Conservation (phyloP, 2,113 vertebrate genomes). For the Pangasianodon hypophthalmus region DNA sequence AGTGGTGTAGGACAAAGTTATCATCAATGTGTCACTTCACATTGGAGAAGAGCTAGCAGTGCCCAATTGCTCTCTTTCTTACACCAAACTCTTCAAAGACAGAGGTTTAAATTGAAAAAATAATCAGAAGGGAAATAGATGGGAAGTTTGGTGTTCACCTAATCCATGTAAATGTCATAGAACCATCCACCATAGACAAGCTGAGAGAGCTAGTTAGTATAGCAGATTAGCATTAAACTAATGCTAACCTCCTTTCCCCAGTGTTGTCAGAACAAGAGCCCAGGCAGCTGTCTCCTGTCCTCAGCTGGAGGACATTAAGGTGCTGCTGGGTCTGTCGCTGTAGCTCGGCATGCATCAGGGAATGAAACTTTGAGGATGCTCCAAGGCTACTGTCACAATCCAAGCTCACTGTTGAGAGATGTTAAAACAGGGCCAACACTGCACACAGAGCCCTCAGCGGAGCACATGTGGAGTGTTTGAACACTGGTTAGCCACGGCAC, state of each 20-base stretch:
- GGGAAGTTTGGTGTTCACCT: neutral
- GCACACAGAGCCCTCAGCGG: neutral
- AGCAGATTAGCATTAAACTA: slow-evolving; percentile 6
- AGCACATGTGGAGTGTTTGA: neutral
- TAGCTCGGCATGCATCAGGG: slow-evolving; percentile 34
- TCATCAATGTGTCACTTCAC: slow-evolving; percentile 42
- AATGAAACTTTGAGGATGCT: slow-evolving; percentile 42
- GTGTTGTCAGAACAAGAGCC: slow-evolving; percentile 61
- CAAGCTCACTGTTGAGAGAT: slow-evolving; percentile 13
- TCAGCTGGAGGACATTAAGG: slow-evolving; percentile 54
- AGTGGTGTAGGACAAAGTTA: slow-evolving; percentile 42
- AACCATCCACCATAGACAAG: neutral
- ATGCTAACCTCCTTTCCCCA: slow-evolving; percentile 22
- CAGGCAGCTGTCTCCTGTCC: slow-evolving; percentile 66
- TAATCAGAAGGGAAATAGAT: slow-evolving; percentile 1
- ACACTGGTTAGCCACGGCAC: neutral
- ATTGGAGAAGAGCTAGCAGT: slow-evolving; percentile 18
- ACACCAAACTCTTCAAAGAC: slow-evolving; percentile 31
- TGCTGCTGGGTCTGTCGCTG: slow-evolving; percentile 52
- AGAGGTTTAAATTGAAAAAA: neutral
- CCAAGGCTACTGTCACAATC: slow-evolving; percentile 62
- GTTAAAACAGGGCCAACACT: slow-evolving; percentile 1
- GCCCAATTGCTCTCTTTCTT: slow-evolving; percentile 4
- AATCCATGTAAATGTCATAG: neutral
- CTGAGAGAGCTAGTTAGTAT: neutral